Conservation (phyloP, 2,113 vertebrate species). For the Datnioides undecimradiatus region DNA sequence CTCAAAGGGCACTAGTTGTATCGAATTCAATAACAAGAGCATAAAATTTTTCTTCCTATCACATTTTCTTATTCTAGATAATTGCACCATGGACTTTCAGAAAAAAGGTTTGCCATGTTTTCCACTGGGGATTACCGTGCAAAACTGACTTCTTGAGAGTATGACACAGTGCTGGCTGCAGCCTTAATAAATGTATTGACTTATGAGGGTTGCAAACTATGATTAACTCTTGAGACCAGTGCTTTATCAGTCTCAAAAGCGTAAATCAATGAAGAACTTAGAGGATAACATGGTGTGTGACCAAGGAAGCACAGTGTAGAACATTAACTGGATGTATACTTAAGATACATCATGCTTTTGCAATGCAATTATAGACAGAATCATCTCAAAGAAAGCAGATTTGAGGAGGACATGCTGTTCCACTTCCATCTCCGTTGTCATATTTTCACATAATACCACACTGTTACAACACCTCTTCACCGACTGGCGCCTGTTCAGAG, state of each 20-base stretch:
- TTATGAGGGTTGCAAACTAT: conserved; percentile 43
- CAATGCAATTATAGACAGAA: not conserved
- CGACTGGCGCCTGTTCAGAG: not conserved
- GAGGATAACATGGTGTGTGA: conserved; percentile 41
- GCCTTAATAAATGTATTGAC: conserved; percentile 54
- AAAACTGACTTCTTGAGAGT: conserved; percentile 37
- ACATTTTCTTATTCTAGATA: conserved; percentile 35
- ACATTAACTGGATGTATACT: conserved; percentile 35
- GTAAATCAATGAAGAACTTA: conserved; percentile 64
- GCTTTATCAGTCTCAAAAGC: conserved; percentile 42
- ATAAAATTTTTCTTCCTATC: conserved; percentile 3
- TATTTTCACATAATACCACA: not conserved
- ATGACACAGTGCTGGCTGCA: conserved; percentile 33
- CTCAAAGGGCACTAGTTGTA: conserved; percentile 50
- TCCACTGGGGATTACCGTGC: conserved; percentile 27
- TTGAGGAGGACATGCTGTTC: not conserved
- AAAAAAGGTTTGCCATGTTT: conserved; percentile 32
- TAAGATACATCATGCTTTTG: conserved; percentile 15
- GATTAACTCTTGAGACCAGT: conserved; percentile 40
- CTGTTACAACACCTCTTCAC: not conserved
- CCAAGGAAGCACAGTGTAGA: conserved; percentile 16
- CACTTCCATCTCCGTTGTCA: not conserved
- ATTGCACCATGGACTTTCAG: conserved; percentile 30
- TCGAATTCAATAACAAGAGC: conserved; percentile 54
- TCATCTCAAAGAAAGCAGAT: not conserved